phyloP scores from a whole-genome alignment of 2,113 vertebrate genomes.

The Sapajus apella region DNA sequence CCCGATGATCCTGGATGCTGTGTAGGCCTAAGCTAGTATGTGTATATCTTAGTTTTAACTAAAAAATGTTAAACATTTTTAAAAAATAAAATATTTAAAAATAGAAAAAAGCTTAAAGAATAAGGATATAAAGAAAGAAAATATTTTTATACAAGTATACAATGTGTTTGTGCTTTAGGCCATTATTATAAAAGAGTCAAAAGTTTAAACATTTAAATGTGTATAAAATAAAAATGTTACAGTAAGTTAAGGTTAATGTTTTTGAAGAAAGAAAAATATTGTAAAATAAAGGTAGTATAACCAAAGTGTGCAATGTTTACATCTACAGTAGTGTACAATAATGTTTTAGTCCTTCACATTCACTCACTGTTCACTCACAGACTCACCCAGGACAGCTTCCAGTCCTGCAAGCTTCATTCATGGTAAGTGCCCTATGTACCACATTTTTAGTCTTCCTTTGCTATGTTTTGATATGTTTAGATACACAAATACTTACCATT shows the following conservation, averaged over 20 bases:
- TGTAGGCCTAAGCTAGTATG: not conserved
- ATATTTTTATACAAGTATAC: not conserved
- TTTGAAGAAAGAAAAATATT: not conserved
- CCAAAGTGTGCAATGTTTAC: not conserved
- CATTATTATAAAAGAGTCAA: not conserved
- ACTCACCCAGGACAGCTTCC: not conserved
- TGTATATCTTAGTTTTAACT: not conserved
- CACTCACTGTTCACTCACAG: not conserved
- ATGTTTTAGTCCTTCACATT: not conserved
- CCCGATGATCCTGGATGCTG: too few relatives aligned
- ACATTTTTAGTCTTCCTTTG: not conserved
- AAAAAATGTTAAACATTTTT: not conserved
- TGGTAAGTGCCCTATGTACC: not conserved
- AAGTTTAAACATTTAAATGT: not conserved
- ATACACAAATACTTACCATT: not conserved
- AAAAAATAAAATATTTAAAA: not conserved
- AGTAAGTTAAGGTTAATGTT: not conserved
- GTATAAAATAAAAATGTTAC: not conserved
- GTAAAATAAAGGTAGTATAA: not conserved
- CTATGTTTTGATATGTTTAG: not conserved
- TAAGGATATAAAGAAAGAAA: not conserved
- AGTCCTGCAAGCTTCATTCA: not conserved
- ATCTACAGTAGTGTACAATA: not conserved
- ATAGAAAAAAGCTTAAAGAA: not conserved
- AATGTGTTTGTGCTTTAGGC: not conserved